Percentiles rank a stretch among this genome's conserved stretches.
These are phyloP conservation scores for Spongilla lacustris DNA, from an alignment of 37 sponge, comb jelly and placozoan genomes.

Conservation along the genomic window DNA sequence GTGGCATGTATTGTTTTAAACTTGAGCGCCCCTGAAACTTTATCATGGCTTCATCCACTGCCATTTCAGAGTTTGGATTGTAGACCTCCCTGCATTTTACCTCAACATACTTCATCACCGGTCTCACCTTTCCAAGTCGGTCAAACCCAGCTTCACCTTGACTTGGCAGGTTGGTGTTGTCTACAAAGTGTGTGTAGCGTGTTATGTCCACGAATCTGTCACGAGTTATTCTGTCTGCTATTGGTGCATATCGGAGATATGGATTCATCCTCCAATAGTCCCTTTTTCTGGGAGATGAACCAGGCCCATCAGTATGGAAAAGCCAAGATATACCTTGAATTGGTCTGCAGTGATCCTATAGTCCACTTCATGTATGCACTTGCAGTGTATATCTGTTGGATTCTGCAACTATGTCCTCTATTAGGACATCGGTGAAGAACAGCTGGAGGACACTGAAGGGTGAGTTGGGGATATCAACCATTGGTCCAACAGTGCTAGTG, in stretches of 20 bases:
- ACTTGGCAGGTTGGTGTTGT: conserved; percentile 1
- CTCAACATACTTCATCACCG: neutral
- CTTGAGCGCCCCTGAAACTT: no score
- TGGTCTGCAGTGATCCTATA: neutral
- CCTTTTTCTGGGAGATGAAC: neutral
- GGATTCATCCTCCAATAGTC: conserved; percentile 40
- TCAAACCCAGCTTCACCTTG: conserved; percentile 8
- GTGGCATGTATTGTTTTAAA: no score
- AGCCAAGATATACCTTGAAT: conserved; percentile 26
- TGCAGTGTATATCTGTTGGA: conserved; percentile 22
- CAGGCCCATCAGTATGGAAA: conserved; percentile 26
- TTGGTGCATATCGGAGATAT: conserved; percentile 1
- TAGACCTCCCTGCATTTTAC: conserved; percentile 14
- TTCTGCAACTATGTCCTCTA: conserved; percentile 4
- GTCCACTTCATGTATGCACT: neutral
- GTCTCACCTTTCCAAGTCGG: conserved; percentile 26
- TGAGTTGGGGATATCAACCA: neutral
- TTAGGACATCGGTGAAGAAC: conserved; percentile 7
- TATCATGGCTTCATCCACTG: conserved; percentile 58
- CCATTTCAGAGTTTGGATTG: conserved; percentile 12
- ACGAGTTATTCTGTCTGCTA: conserved; percentile 20
- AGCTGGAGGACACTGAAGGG: conserved; percentile 9
- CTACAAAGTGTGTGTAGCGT: conserved; percentile 24
- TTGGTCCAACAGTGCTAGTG: conserved; percentile 12
- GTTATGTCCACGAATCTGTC: conserved; percentile 32